phyloP scores from a whole-genome alignment of 2,888 invertebrate genomes.

The Cloeon dipterum region DNA sequence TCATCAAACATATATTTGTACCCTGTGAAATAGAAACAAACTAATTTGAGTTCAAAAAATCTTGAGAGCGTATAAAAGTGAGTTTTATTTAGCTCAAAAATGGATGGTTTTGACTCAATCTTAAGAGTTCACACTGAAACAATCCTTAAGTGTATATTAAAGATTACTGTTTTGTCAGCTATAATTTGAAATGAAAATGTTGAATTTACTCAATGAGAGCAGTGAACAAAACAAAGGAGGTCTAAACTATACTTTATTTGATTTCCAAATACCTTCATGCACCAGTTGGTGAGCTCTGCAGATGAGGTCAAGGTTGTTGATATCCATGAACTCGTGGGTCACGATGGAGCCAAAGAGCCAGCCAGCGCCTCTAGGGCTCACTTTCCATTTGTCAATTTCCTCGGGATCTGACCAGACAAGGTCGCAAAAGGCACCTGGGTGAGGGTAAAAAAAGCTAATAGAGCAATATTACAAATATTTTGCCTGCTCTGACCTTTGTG shows the following conservation, averaged over 20 bases:
- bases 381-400: constrained; percentile 80
- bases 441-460: constrained; percentile 3
- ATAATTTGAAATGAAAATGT: neutral
- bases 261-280: constrained; percentile 77
- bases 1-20: constrained; percentile 97
- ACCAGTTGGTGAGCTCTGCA: constrained; percentile 98
- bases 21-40: constrained; percentile 28
- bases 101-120: neutral
- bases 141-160: no score
- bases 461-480: neutral
- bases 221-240: no score
- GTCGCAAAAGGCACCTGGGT: constrained; percentile 76
- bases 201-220: no score
- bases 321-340: constrained; percentile 81
- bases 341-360: constrained; percentile 92
- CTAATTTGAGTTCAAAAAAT: neutral
- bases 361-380: constrained; percentile 91
- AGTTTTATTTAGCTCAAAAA: no score
- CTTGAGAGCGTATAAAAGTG: neutral
- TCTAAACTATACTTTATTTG: no score
- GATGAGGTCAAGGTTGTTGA: constrained; percentile 79
- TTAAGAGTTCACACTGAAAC: no score
- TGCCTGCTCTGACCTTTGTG: constrained; percentile 44
- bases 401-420: constrained; percentile 99
- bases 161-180: constrained; percentile 1